Conservation (phyloP, 2,113 vertebrate species). For the Opisthocomus hoazin region DNA sequence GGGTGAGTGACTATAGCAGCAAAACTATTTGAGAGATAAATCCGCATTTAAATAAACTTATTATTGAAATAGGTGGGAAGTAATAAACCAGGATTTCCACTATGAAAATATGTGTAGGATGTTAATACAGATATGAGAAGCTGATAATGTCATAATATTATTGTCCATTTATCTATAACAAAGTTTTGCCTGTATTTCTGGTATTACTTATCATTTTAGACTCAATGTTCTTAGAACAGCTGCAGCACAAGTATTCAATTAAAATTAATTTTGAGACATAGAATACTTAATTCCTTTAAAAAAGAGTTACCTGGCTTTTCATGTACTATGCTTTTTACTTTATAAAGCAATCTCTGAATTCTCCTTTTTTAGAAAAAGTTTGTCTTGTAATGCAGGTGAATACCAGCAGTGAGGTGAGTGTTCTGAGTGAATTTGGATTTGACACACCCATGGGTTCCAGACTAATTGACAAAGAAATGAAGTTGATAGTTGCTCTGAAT, state of each 20-base stretch:
- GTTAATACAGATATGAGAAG: not conserved
- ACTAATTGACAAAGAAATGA: not conserved
- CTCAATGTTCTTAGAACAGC: not conserved
- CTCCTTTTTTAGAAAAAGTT: not conserved
- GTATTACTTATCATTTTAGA: not conserved
- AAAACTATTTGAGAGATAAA: not conserved
- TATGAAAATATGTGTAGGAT: not conserved
- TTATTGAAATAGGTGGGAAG: not conserved
- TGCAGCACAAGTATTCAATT: not conserved
- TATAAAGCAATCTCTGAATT: constrained; percentile 15
- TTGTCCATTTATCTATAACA: not conserved
- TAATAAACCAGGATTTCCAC: not conserved
- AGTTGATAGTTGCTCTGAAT: not conserved
- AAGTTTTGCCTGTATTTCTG: not conserved
- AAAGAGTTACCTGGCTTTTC: not conserved
- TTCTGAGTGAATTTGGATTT: not conserved
- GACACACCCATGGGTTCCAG: not conserved
- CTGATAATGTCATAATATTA: not conserved
- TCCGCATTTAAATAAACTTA: not conserved
- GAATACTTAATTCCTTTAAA: constrained; percentile 14
- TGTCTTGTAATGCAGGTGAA: not conserved
- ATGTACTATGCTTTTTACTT: not conserved
- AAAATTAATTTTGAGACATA: not conserved
- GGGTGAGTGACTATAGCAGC: not conserved
- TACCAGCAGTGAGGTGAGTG: not conserved